Conservation (phyloP, 2,113 vertebrate species). For the Antidorcas marsupialis region DNA sequence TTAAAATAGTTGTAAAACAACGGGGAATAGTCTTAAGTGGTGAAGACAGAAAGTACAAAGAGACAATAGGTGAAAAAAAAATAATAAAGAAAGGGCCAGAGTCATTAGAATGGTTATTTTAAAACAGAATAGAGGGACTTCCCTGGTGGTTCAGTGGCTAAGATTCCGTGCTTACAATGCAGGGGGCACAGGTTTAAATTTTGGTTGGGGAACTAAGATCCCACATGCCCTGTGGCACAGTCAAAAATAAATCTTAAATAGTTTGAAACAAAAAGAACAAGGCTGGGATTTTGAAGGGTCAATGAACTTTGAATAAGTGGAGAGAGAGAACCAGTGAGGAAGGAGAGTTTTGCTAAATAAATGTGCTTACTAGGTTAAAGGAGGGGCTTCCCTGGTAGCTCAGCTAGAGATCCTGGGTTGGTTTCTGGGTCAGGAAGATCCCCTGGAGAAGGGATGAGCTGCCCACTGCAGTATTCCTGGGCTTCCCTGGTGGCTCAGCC, state of each 20-base stretch:
- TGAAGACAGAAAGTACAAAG: neutral
- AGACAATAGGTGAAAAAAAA: neutral
- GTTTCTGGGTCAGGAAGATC: neutral
- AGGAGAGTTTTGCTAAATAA: neutral
- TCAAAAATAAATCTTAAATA: neutral
- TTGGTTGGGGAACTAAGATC: neutral
- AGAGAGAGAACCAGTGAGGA: neutral
- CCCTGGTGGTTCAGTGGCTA: neutral
- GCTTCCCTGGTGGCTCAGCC: neutral
- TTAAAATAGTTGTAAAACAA: neutral
- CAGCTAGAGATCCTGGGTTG: neutral
- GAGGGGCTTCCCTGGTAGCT: neutral
- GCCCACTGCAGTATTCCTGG: neutral
- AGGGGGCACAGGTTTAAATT: neutral
- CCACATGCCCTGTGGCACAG: neutral
- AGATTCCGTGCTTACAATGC: neutral
- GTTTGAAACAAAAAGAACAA: neutral
- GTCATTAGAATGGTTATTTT: neutral
- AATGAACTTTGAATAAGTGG: neutral
- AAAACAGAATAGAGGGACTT: neutral
- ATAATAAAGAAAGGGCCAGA: neutral
- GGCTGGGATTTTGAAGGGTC: neutral
- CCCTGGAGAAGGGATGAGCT: neutral
- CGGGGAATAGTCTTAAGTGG: neutral
- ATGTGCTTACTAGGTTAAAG: neutral